A percentile compares a stretch with the other conserved stretches of the same genome.
These are phyloP conservation scores for Acleris laterana DNA, from an alignment of 2,888 invertebrate species.

Conservation along the genomic window DNA sequence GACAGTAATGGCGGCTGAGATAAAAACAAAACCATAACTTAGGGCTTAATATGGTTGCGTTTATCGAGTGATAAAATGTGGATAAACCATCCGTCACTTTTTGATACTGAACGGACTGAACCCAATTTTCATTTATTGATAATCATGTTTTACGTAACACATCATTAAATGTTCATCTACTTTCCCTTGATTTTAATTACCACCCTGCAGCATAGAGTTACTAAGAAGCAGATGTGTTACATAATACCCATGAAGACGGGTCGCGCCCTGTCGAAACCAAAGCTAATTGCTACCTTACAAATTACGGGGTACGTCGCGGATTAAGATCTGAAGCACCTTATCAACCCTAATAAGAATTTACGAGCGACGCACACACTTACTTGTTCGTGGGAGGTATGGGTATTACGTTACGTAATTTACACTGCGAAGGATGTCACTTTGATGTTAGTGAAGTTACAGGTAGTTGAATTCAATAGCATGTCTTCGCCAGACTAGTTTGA, in stretches of 20 bases:
- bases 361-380: slow-evolving; percentile 12
- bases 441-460: slow-evolving; percentile 20
- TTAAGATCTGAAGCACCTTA: slow-evolving; percentile 36
- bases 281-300: slow-evolving; percentile 35
- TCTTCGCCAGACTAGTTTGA: neutral
- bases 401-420: slow-evolving; percentile 23
- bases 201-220: slow-evolving; percentile 13
- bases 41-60: no score
- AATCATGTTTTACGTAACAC: no score
- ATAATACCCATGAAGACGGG: slow-evolving; percentile 31
- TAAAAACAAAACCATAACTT: no score
- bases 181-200: neutral
- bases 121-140: no score
- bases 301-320: slow-evolving; percentile 34
- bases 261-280: slow-evolving; percentile 23
- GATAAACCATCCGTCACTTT: no score
- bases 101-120: no score
- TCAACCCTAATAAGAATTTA: slow-evolving; percentile 37
- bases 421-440: slow-evolving; percentile 20
- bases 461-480: slow-evolving; percentile 13
- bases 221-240: slow-evolving; percentile 19
- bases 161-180: no score
- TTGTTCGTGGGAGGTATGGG: neutral
- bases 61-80: no score
- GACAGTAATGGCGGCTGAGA: no score